phyloP scores from a whole-genome alignment of 2,888 invertebrate genomes.

The Aporophyla lueneburgensis region DNA sequence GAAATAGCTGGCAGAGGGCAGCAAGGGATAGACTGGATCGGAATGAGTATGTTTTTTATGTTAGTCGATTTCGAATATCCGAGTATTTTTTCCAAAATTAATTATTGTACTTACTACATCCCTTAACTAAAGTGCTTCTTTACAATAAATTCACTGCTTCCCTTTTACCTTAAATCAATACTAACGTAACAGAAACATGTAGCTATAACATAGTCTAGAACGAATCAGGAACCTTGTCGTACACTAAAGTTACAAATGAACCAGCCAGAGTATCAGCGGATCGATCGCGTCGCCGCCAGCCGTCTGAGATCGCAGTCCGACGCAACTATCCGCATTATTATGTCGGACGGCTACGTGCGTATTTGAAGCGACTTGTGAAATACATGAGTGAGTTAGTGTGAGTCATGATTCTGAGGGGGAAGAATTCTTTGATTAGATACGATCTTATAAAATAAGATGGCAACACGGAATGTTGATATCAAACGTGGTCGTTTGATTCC shows the following conservation, averaged over 20 bases:
- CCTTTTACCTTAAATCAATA: neutral
- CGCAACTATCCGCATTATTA: slow-evolving; percentile 22
- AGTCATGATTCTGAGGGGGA: slow-evolving; percentile 14
- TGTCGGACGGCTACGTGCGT: slow-evolving; percentile 2
- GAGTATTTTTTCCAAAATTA: neutral
- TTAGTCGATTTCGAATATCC: neutral
- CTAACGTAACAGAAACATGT: neutral
- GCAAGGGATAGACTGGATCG: too few species aligned
- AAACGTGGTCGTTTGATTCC: neutral
- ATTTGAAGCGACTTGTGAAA: slow-evolving; percentile 11
- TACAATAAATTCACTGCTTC: neutral
- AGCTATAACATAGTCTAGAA: neutral
- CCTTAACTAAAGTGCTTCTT: too few species aligned
- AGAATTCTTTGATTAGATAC: slow-evolving; percentile 6
- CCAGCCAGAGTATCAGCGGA: slow-evolving; percentile 20
- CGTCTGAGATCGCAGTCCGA: slow-evolving; percentile 29
- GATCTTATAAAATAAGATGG: slow-evolving; percentile 6
- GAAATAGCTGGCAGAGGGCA: too few species aligned
- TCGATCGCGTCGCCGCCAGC: slow-evolving; percentile 47
- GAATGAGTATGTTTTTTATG: too few species aligned
- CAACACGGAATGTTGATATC: too few species aligned
- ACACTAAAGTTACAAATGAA: slow-evolving; percentile 13
- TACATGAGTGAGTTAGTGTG: slow-evolving; percentile 12
- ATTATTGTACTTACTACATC: neutral
- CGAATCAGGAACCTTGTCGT: neutral